Conservation (phyloP, 1,140 invertebrate genomes). For the Anoplophora glabripennis region DNA sequence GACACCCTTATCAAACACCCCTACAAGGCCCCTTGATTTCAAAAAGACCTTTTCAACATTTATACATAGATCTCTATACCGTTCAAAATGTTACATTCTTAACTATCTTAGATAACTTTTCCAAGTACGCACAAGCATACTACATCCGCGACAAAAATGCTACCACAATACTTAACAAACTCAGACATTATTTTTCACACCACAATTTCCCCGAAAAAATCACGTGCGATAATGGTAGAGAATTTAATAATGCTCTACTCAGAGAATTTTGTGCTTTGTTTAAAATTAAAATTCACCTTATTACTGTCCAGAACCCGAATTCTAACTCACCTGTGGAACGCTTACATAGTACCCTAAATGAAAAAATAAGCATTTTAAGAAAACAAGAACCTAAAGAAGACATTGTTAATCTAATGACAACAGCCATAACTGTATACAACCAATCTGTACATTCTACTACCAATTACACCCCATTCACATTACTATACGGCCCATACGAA, state of each 20-base stretch:
- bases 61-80: constrained; percentile 32
- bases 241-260: constrained; percentile 30
- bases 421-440: constrained; percentile 28
- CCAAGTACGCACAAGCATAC: constrained; percentile 34
- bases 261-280: constrained; percentile 30
- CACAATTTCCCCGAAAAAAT: constrained; percentile 33
- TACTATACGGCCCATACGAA: constrained; percentile 20
- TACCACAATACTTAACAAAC: constrained; percentile 26
- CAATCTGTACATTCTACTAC: constrained; percentile 33
- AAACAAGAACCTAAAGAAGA: constrained; percentile 17
- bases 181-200: constrained; percentile 30
- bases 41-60: constrained; percentile 29
- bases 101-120: constrained; percentile 38
- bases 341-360: constrained; percentile 34
- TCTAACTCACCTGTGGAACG: constrained; percentile 30
- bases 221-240: constrained; percentile 28
- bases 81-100: constrained; percentile 25
- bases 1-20: constrained; percentile 22
- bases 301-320: constrained; percentile 24
- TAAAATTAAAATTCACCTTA: constrained; percentile 30
- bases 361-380: constrained; percentile 31
- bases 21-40: constrained; percentile 19
- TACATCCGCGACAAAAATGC: constrained; percentile 16
- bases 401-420: constrained; percentile 20
- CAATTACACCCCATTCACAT: constrained; percentile 11